These are phyloP conservation scores for Druon quercuslanigerum DNA, from an alignment of 1,140 invertebrate genomes.

Conservation along the genomic window DNA sequence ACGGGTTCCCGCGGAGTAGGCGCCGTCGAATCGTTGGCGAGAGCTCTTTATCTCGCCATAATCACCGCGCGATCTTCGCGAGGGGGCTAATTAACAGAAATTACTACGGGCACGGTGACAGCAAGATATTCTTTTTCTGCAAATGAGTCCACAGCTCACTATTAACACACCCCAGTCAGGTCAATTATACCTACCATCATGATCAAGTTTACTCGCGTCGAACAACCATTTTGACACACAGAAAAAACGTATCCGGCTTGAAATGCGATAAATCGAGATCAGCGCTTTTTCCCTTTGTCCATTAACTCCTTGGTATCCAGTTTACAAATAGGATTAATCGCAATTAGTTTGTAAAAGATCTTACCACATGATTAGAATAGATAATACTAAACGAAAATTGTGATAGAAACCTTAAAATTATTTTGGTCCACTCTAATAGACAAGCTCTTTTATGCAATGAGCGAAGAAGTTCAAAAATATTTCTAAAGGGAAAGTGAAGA, in stretches of 20 bases:
- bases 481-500: no score
- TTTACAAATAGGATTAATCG: neutral
- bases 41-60: constrained; percentile 26
- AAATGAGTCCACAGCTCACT: neutral
- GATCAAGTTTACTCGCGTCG: constrained; percentile 3
- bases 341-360: neutral
- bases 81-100: constrained; percentile 26
- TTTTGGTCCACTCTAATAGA: no score
- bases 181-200: constrained; percentile 17
- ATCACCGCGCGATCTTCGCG: constrained; percentile 27
- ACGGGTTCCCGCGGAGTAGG: constrained; percentile 20
- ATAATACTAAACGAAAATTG: no score
- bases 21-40: constrained; percentile 16
- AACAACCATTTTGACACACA: neutral
- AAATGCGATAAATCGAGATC: neutral
- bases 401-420: no score
- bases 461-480: no score
- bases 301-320: neutral
- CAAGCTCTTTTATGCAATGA: no score
- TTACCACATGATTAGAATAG: neutral
- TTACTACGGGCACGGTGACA: constrained; percentile 24
- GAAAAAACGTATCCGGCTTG: neutral
- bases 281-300: neutral
- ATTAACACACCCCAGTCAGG: neutral
- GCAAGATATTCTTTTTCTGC: constrained; percentile 8